phyloP scores from a whole-genome alignment of 2,797 vertebrate genomes.

The Apogon hyalosoma region DNA sequence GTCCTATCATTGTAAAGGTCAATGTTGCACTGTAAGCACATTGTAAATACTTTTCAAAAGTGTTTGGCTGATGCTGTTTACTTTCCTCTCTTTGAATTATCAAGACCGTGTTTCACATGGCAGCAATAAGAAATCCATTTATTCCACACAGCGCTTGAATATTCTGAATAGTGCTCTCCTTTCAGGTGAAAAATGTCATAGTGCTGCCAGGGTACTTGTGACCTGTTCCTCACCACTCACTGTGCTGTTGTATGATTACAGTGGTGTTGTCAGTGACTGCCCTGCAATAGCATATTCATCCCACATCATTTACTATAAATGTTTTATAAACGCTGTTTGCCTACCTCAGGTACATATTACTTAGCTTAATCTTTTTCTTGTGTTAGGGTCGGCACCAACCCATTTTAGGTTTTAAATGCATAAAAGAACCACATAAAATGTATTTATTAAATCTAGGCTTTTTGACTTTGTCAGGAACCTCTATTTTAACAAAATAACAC shows the following conservation, averaged over 20 bases:
- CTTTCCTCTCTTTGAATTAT: conserved; percentile 28
- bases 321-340: conserved; percentile 61
- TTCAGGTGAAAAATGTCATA: conserved; percentile 43
- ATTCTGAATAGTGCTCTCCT: conserved; percentile 6
- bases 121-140: conserved; percentile 39
- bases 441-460: no score
- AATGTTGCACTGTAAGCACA: conserved; percentile 4
- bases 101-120: conserved; percentile 30
- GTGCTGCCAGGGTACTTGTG: conserved; percentile 18
- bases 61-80: conserved; percentile 16
- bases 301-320: conserved; percentile 61
- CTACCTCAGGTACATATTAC: conserved; percentile 56
- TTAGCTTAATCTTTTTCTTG: conserved; percentile 26
- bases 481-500: no score
- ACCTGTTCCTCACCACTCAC: conserved; percentile 5
- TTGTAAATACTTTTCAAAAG: conserved; percentile 11
- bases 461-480: no score
- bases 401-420: no score
- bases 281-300: conserved; percentile 37
- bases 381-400: no score
- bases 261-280: conserved; percentile 15
- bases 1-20: background rate
- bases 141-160: conserved; percentile 37
- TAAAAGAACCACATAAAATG: no score
- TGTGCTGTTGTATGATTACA: conserved; percentile 21